These are phyloP conservation scores for Gila robusta DNA, from an alignment of 2,797 vertebrate species.

Conservation along the genomic window DNA sequence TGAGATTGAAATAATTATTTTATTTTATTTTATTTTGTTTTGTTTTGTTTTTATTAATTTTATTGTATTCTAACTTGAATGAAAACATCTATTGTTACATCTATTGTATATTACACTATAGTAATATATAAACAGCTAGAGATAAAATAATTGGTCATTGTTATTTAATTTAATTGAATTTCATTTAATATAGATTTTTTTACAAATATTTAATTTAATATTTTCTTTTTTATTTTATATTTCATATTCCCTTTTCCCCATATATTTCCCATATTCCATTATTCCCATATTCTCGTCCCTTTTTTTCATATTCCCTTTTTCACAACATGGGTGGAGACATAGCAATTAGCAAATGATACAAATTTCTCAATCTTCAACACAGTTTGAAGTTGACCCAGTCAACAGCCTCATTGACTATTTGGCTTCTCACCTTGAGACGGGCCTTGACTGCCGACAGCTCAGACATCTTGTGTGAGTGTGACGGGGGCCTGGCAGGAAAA, in stretches of 20 bases:
- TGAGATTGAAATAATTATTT: neutral
- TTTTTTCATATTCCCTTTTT: neutral
- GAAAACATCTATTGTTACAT: neutral
- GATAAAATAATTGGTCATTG: neutral
- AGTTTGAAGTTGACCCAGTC: conserved; percentile 5
- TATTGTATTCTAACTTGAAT: neutral
- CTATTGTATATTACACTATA: neutral
- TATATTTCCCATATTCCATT: too few species aligned
- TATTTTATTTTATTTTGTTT: neutral
- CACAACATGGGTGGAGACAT: neutral
- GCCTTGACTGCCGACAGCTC: conserved; percentile 43
- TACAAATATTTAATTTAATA: neutral
- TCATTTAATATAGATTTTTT: neutral
- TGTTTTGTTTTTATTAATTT: neutral
- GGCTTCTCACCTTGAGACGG: conserved; percentile 38
- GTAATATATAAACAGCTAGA: neutral
- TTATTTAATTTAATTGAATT: neutral
- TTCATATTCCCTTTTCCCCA: neutral
- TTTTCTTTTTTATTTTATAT: neutral
- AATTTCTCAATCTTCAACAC: neutral
- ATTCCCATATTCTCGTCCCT: too few species aligned
- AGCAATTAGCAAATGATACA: neutral
- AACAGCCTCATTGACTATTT: conserved; percentile 17
- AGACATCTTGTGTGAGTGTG: neutral
- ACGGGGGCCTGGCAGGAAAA: conserved; percentile 3